phyloP scores from a whole-genome alignment of 1,140 invertebrate genomes.

The Spodoptera frugiperda region DNA sequence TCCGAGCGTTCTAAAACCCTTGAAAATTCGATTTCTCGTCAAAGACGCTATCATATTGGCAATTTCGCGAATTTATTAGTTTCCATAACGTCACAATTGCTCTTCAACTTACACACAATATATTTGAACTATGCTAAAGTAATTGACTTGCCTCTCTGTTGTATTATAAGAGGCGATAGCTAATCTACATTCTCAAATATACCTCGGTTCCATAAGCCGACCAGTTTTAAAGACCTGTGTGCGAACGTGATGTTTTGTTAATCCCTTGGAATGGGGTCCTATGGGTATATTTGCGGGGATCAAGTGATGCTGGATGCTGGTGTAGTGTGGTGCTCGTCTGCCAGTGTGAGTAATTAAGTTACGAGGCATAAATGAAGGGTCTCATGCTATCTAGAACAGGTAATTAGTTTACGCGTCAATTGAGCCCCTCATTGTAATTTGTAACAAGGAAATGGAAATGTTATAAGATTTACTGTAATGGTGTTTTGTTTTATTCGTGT shows the following conservation, averaged over 20 bases:
- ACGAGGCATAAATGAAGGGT: slow-evolving; percentile 77
- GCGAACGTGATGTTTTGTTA: slow-evolving; percentile 41
- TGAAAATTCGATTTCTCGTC: slow-evolving; percentile 51
- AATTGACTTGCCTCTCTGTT: slow-evolving; percentile 74
- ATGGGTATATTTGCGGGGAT: slow-evolving; percentile 46
- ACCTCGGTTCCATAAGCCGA: slow-evolving; percentile 64
- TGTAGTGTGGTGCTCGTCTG: slow-evolving; percentile 65
- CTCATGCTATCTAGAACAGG: slow-evolving; percentile 72
- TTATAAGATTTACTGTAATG: slow-evolving; percentile 3
- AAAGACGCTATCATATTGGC: slow-evolving; percentile 54
- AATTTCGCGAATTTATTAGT: slow-evolving; percentile 74
- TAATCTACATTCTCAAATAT: slow-evolving; percentile 83
- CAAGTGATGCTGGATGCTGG: slow-evolving; percentile 58
- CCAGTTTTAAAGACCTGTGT: slow-evolving; percentile 64
- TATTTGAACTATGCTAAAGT: slow-evolving; percentile 78
- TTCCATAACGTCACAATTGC: slow-evolving; percentile 61
- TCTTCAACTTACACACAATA: slow-evolving; percentile 66
- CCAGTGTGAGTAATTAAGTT: slow-evolving; percentile 81
- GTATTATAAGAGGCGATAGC: slow-evolving; percentile 74
- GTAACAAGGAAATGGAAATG: slow-evolving; percentile 35
- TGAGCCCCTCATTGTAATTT: slow-evolving; percentile 68
- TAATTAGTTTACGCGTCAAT: slow-evolving; percentile 79
- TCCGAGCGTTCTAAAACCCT: slow-evolving; percentile 28
- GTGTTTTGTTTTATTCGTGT: neutral
- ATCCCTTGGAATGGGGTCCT: neutral